Percentiles rank a stretch among this genome's conserved stretches.
Evolutionary conservation across 2,113 vertebrate genomes (phyloP).

Genomic region (Hemiprocne comata): DNA sequence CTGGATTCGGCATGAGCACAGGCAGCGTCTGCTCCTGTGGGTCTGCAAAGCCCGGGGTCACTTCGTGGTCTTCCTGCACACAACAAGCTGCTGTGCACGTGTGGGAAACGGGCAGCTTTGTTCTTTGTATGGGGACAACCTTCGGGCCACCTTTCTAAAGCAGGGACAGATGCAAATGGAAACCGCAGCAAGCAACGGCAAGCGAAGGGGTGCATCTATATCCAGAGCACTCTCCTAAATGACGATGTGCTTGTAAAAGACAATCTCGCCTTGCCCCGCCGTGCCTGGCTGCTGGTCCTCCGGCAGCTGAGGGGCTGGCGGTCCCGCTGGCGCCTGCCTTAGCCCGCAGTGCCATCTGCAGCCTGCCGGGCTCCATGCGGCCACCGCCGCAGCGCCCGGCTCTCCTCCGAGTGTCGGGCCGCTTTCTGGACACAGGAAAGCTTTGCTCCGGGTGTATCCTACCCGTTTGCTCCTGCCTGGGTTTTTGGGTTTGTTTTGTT

Average conservation of each 20-base stretch:
- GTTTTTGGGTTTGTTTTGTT: too few relatives aligned
- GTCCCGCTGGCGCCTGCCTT: neutral
- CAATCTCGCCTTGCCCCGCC: too few relatives aligned
- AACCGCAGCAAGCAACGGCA: too few relatives aligned
- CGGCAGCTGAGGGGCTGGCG: neutral
- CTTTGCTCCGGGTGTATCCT: neutral
- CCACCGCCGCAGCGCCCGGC: fast-evolving
- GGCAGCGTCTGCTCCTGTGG: fast-evolving
- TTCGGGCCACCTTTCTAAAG: neutral
- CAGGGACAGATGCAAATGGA: too few relatives aligned
- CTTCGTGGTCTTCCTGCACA: too few relatives aligned
- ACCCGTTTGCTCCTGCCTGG: neutral
- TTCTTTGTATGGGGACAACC: fast-evolving
- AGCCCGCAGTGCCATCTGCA: conserved; percentile 42
- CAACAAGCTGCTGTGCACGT: neutral
- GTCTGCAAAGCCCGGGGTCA: neutral
- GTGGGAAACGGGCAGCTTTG: neutral
- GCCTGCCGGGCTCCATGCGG: neutral
- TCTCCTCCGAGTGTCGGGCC: neutral
- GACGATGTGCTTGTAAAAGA: neutral
- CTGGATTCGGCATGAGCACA: neutral
- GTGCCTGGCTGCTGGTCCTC: neutral
- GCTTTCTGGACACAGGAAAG: neutral
- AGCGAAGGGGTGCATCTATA: neutral
- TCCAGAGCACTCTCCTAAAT: neutral